These are phyloP conservation scores for Helicolenus hilgendorfi DNA, from an alignment of 2,797 vertebrate genomes.

Conservation along the genomic window DNA sequence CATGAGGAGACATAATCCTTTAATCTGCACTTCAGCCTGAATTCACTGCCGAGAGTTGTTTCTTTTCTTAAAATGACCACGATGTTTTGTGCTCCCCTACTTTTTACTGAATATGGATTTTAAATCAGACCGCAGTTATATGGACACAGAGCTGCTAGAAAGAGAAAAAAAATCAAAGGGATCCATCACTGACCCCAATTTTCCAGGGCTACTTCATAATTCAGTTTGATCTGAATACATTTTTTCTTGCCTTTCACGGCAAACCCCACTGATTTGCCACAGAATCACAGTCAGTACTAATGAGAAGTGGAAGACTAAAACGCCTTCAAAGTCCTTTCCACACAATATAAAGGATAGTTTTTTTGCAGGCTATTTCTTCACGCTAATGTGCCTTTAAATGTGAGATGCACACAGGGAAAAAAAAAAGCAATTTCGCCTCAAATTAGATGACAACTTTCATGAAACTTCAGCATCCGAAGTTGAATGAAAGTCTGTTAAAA, in stretches of 20 bases:
- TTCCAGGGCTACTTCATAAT: slow-evolving; percentile 81
- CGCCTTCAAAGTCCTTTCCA: slow-evolving; percentile 39
- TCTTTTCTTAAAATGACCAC: not conserved
- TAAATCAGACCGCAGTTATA: slow-evolving; percentile 59
- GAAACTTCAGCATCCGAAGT: slow-evolving; percentile 8
- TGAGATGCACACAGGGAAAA: not conserved
- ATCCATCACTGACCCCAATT: slow-evolving; percentile 81
- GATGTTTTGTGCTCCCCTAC: slow-evolving; percentile 13
- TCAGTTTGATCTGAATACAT: slow-evolving; percentile 84
- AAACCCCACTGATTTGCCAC: slow-evolving; percentile 56
- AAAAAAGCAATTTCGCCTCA: not conserved
- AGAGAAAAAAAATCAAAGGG: slow-evolving; percentile 64
- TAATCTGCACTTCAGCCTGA: not conserved
- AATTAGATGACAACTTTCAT: slow-evolving; percentile 18
- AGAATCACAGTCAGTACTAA: slow-evolving; percentile 61
- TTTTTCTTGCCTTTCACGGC: slow-evolving; percentile 50
- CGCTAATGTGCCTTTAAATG: slow-evolving; percentile 28
- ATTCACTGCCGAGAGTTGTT: not conserved
- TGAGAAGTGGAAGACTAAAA: slow-evolving; percentile 60
- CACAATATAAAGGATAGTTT: slow-evolving; percentile 21
- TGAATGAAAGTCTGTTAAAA: slow-evolving; percentile 27
- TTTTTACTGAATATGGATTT: slow-evolving; percentile 55
- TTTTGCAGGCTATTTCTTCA: not conserved
- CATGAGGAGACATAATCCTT: not conserved
- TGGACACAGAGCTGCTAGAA: slow-evolving; percentile 62